A percentile compares a stretch with the other conserved stretches of the same genome.
These are phyloP conservation scores for Abrostola tripartita DNA, from an alignment of 2,888 invertebrate species.

Conservation along the genomic window DNA sequence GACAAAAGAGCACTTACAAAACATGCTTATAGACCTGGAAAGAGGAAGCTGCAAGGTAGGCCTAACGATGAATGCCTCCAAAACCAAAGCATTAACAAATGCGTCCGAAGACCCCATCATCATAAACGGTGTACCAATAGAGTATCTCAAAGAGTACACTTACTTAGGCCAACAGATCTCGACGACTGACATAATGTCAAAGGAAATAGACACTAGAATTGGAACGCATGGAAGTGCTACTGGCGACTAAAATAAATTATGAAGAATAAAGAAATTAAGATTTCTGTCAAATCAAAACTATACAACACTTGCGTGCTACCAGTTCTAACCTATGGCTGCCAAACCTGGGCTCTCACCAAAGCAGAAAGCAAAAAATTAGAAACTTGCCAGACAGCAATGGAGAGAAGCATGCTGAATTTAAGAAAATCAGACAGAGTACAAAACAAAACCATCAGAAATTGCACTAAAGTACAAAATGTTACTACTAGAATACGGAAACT, in stretches of 20 bases:
- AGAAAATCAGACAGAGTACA: neutral
- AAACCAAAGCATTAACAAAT: neutral
- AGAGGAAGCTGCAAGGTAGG: conserved; percentile 1
- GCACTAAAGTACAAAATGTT: neutral
- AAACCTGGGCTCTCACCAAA: neutral
- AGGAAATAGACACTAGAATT: neutral
- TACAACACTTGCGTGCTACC: neutral
- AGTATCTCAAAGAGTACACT: neutral
- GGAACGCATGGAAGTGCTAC: neutral
- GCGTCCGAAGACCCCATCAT: neutral
- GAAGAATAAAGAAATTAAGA: neutral
- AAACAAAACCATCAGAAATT: neutral
- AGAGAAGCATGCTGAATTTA: neutral
- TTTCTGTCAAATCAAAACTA: neutral
- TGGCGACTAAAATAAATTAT: neutral
- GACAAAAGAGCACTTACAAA: neutral
- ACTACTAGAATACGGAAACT: neutral
- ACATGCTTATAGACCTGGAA: conserved; percentile 3
- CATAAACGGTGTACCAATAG: neutral
- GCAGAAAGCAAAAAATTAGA: neutral
- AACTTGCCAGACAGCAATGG: neutral
- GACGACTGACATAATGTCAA: neutral
- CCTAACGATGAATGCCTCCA: neutral
- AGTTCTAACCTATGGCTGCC: neutral
- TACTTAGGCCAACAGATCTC: neutral